Base-by-base conservation (phyloP, 2,797 vertebrate species). In the Denticeps clupeoides region DNA sequence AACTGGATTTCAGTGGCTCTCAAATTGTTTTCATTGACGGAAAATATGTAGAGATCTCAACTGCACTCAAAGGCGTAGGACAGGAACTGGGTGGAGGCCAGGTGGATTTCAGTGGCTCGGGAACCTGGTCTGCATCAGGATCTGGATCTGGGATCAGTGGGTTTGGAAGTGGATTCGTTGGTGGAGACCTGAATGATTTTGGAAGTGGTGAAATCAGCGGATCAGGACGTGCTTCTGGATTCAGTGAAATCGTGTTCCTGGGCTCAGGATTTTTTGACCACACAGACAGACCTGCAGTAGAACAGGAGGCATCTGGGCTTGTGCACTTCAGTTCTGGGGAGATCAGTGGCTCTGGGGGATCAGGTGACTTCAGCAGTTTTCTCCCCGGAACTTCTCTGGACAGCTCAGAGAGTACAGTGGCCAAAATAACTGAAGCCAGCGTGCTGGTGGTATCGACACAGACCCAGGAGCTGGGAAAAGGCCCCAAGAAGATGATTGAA, bases 291-390 rank as follows among this genome's bases (percentile, higher is more conserved):
- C 40, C 63, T 0, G 77, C 71, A 22, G 71, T 68, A 54, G 78
- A 83, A 31, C 81, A 92, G 59, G 89, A 93, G 38, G 72, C 85
- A 5, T 88, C 88, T 4, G 87, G 81, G 18, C 1, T 72, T 45
- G 61, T 84, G 61, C 74, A 85, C 51, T 70, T 85, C 55, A 83
- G 81, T 23, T 86, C 84, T 59, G 84, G 76, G 55, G 71, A 76
- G 23, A 68, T 54, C 32, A 84, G 82, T 60, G 80, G 74, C 2
- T 35, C 15, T 16, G 32, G 7, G 16, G 32, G 32, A 24, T 85
- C 83, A 60, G 82, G 73, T 53, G 80, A 80, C 38, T 58, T 47
- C 11, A 84, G 82, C 57, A 85, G 65, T 59, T 73, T 79, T 53
- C 28, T 49, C 2, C 87, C 81, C 50, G 84, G 82, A 27, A 63